Evolutionary conservation across 2,797 vertebrate genomes (phyloP), one percentile per base, ranked within the genome.

Genomic region (Sarcophilus harrisii): DNA sequence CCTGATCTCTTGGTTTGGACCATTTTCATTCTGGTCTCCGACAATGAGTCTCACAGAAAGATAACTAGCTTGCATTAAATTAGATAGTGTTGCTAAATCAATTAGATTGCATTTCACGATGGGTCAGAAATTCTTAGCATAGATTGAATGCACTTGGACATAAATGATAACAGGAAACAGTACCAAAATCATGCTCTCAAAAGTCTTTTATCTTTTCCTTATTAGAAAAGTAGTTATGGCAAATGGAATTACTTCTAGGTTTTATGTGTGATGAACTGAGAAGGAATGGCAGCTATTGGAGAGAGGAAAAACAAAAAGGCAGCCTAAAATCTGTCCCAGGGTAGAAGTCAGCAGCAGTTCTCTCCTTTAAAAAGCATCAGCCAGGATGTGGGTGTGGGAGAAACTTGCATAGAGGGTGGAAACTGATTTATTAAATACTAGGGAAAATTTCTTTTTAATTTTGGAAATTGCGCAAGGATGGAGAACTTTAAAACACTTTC

Each of bases 81-180:
- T 38, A 73, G 66, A 21, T 73, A 38, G 66, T 21, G 18, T 73
- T 73, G 66, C 16, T 73, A 9, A 97, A 97, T 98, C 96, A 98
- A 96, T 98, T 97, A 97, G 97, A 98, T 97, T 92, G 96, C 96
- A 91, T 94, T 97, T 97, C 96, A 96, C 91, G 96, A 98, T 97
- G 97, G 54, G 96, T 96, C 95, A 98, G 97, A 97, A 97, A 95
- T 97, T 58, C 93, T 92, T 94, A 93, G 94, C 95, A 96, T 93
- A 96, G 95, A 97, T 96, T 96, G 96, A 97, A 97, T 97, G 97
- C 96, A 96, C 96, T 94, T 95, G 97, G 97, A 97, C 97, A 97
- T 95, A 97, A 18, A 96, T 94, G 45, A 29, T 3, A 90, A 54
- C 92, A 97, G 97, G 97, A 96, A 95, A 97, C 95, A 96, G 93